Percentiles rank a stretch among this genome's conserved stretches.
Conservation (phyloP, 2,113 vertebrate genomes). For the Pholis gunnellus region DNA sequence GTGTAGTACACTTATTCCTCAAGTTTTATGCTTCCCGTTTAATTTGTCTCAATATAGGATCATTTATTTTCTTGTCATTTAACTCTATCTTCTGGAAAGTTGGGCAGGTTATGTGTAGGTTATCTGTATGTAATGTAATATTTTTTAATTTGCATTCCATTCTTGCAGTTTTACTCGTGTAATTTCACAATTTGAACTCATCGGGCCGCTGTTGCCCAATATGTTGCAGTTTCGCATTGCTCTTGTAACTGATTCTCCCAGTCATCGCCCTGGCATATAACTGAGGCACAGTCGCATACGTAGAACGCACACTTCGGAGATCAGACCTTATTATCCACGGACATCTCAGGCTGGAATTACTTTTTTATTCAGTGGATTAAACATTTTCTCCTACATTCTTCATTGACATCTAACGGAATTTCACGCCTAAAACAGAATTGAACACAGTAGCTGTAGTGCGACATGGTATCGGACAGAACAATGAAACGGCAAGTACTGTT, state of each 20-base stretch:
- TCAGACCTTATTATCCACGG: background rate
- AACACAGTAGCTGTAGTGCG: background rate
- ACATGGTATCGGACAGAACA: slow-evolving; percentile 46
- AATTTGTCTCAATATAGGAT: accelerated
- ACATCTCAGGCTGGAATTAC: accelerated
- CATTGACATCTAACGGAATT: accelerated
- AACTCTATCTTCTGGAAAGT: background rate
- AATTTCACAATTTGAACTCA: slow-evolving; percentile 86
- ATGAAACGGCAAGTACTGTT: slow-evolving; percentile 77
- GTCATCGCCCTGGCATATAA: background rate
- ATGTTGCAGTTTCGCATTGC: background rate
- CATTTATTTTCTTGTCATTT: background rate
- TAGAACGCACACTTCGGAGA: accelerated
- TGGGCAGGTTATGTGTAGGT: accelerated
- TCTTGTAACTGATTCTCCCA: slow-evolving; percentile 11
- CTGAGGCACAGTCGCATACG: background rate
- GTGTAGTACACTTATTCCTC: background rate
- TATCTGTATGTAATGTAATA: too few relatives aligned
- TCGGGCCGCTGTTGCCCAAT: slow-evolving; percentile 91
- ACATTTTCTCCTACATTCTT: accelerated
- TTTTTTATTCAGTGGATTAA: background rate
- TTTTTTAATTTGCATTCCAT: background rate
- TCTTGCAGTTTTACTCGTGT: slow-evolving; percentile 10
- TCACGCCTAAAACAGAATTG: background rate
- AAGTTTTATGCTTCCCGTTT: accelerated